Percentiles rank a stretch among this genome's conserved stretches.
These are phyloP conservation scores for Lysandra bellargus DNA, from an alignment of 2,888 invertebrate species.

Conservation along the genomic window DNA sequence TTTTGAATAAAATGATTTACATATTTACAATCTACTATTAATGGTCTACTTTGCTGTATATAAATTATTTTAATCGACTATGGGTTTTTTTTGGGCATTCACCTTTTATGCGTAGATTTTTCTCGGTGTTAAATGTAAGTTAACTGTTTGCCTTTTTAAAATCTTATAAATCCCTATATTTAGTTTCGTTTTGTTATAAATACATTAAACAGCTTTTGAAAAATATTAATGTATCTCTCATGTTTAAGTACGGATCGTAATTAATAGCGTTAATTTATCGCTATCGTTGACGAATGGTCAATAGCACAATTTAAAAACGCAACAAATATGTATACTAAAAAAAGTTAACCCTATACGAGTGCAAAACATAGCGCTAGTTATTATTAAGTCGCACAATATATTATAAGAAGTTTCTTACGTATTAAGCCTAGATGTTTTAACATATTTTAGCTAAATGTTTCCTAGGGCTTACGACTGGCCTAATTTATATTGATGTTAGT, in stretches of 20 bases:
- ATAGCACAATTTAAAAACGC: not conserved
- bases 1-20: too few species aligned
- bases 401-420: slow-evolving; percentile 1
- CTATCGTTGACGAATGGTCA: too few species aligned
- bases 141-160: not conserved
- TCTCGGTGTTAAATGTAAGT: not conserved
- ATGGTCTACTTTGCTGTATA: too few species aligned
- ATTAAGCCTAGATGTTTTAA: slow-evolving; percentile 22
- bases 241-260: too few species aligned
- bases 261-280: too few species aligned
- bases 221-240: too few species aligned
- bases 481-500: slow-evolving; percentile 16
- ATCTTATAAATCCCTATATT: not conserved
- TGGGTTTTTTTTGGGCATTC: too few species aligned
- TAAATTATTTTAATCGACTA: too few species aligned
- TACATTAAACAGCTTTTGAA: too few species aligned
- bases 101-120: not conserved
- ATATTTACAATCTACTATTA: too few species aligned
- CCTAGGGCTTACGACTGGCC: slow-evolving; percentile 18
- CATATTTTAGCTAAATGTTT: slow-evolving; percentile 20
- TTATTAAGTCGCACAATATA: slow-evolving; percentile 1
- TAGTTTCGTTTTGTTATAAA: not conserved
- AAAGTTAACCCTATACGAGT: not conserved
- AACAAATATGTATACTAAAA: not conserved
- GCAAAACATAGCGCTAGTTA: not conserved